Evolutionary conservation across 1,140 invertebrate species (phyloP), one percentile per base, ranked within the genome.

Genomic region (Penaeus vannamei): DNA sequence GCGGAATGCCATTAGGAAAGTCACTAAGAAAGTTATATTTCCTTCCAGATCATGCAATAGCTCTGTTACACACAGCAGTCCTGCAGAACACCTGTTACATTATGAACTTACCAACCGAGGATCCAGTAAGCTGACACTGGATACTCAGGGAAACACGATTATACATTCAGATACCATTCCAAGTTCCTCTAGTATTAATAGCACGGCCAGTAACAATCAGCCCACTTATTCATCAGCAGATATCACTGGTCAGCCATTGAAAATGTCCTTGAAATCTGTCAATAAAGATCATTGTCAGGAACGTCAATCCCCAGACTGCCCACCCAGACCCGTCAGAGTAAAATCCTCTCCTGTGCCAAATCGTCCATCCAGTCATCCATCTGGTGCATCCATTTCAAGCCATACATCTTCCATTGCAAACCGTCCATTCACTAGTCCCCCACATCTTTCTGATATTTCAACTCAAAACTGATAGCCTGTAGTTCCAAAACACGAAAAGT

Each of bases 1-100:
- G 0, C 53, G n/a, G 22, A 82, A 82, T 59, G 80, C 80, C 53
- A 23, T 82, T 60, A 53, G 53, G n/a, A 82, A 82, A 82, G 20
- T 82, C n/a, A 10, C 14, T 26, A 82, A 82, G 32, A 22, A 4
- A 60, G 22, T 53, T 17, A 53, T 29, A 82, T 53, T 46, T 8
- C 61, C 61, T 29, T 61, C 80, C 4, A 82, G 26, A 61, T 10
- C n/a, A 17, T n/a, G 72, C 14, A 76, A 76, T 5, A 76, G 53
- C 53, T 53, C 53, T 12, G 12, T 53, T 53, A 17, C 53, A 53
- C 53, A 14, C 53, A 53, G 53, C 53, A 53, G 53, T 53, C 53
- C 53, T 76, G 29, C 72, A 76, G 42, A 76, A 76, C 72, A 53
- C 53, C 10, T 53, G 0, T 53, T 53, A 17, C 53, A 53, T 53